Evolutionary conservation across 2,888 invertebrate genomes (phyloP).

Genomic region (Drosophila nigritarsus): DNA sequence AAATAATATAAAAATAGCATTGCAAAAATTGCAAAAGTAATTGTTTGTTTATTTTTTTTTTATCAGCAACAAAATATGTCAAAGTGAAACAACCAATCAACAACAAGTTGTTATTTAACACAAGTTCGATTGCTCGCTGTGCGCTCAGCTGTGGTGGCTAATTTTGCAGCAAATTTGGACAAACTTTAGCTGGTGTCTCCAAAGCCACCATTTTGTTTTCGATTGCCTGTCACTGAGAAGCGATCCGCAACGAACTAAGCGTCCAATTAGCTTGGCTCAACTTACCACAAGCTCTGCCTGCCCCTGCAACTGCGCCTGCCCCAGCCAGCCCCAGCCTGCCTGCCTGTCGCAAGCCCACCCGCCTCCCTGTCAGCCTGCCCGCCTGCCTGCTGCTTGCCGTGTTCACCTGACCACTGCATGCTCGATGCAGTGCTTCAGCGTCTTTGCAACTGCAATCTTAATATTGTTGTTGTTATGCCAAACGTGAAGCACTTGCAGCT

Average conservation of each 20-base stretch:
- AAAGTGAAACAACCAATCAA: not conserved
- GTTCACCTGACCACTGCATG: not conserved
- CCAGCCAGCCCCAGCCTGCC: not conserved
- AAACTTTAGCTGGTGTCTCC: not conserved
- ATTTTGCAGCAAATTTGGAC: not conserved
- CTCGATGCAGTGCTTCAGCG: constrained; percentile 3
- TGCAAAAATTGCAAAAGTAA: not conserved
- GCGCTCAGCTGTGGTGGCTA: not conserved
- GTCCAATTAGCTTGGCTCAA: constrained; percentile 60
- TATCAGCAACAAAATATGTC: not conserved
- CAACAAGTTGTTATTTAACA: not conserved
- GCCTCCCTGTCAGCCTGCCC: not conserved
- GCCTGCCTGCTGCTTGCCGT: not conserved
- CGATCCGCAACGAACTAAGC: constrained; percentile 44
- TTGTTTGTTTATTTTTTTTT: not conserved
- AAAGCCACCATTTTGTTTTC: constrained; percentile 37
- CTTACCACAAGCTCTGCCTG: constrained; percentile 21
- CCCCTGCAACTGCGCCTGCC: constrained; percentile 11
- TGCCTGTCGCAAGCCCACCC: not conserved
- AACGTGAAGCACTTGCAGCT: constrained; percentile 66
- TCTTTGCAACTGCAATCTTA: constrained; percentile 19
- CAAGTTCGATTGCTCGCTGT: not conserved
- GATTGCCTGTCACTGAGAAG: constrained; percentile 7
- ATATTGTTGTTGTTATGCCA: constrained; percentile 13
- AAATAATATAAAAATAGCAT: not conserved